Base-by-base conservation (phyloP, 2,888 invertebrate genomes). In the Pachliopta kotzebuea region DNA sequence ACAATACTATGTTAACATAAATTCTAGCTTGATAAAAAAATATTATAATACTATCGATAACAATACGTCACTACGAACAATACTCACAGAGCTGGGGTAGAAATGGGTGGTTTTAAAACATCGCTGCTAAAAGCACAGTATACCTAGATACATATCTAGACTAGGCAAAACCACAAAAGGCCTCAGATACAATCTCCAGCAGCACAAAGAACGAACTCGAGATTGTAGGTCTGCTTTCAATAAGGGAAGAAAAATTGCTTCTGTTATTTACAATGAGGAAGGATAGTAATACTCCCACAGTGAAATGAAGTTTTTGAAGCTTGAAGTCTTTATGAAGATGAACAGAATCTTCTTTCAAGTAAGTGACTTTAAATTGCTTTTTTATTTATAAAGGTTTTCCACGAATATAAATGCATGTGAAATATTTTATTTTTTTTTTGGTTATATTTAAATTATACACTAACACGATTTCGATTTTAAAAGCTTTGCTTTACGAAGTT, bases 91-190 rank as follows among this genome's bases (percentile, higher is more conserved):
- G 67, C 67, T 65, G 68, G 70, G 73, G 70, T 69, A 65, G 75
- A 70, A 72, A 69, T 73, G 80, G 82, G 75, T 76, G 81, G 83
- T 75, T 83, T 80, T 80, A 85, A 84, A 83, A 87, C 85, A 61
- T 56, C 45, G 58, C 49, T 54, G 57, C 85, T 85, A 90, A 90
- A 90, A 88, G 88, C 83, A 74, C 87, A 86, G 74, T 75, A 76
- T 70, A 74, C 65, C 70, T 70, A 71, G 75, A 73, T 70, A 37
- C 37, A 37, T 11, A 74, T 76, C 73, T 75, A 75, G 73, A 74
- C 68, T 72, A 74, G 76, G 76, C 76, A 70, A 78, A 82, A 81
- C 85, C 85, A 88, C 88, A 89, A 88, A 86, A 88, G 85, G 82
- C 81, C 77, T 79, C 69, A 60, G 76, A 73, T 74, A 82, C 86